These are phyloP conservation scores for Philonicus albiceps DNA, from an alignment of 2,888 invertebrate genomes.

Conservation along the genomic window DNA sequence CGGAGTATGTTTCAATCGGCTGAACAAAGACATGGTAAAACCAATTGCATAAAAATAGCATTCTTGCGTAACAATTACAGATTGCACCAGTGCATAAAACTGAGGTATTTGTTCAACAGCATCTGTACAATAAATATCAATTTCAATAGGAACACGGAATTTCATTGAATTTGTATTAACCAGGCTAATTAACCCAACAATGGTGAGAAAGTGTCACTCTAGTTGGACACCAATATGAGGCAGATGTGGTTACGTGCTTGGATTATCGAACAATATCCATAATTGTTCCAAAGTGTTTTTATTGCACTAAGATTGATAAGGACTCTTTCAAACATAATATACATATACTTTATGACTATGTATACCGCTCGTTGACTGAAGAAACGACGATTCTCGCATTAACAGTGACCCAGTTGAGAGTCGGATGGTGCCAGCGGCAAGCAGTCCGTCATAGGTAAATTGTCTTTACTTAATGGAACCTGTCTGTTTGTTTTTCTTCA, in stretches of 20 bases:
- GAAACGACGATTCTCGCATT: background rate
- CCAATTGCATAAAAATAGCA: background rate
- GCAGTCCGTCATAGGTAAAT: slow-evolving; percentile 6
- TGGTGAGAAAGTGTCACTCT: slow-evolving; percentile 18
- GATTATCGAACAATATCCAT: background rate
- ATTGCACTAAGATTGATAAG: background rate
- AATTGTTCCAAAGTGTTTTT: background rate
- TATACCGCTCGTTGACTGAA: background rate
- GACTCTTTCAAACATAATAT: background rate
- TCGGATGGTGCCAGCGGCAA: background rate
- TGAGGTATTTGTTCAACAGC: background rate
- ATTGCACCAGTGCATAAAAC: background rate
- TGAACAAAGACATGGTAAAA: background rate
- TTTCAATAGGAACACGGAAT: background rate
- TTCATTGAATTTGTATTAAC: background rate
- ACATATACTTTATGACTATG: background rate
- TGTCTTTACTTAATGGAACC: slow-evolving; percentile 12
- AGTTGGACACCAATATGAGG: background rate
- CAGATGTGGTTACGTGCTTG: background rate
- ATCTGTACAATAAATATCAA: background rate
- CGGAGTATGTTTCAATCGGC: background rate
- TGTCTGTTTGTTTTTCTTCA: background rate
- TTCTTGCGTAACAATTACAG: slow-evolving; percentile 5
- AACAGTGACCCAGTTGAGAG: slow-evolving; percentile 7
- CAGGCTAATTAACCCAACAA: background rate